A percentile compares a stretch with the other conserved stretches of the same genome.
Conservation (phyloP, 2,797 vertebrate species). For the Acridotheres tristis region DNA sequence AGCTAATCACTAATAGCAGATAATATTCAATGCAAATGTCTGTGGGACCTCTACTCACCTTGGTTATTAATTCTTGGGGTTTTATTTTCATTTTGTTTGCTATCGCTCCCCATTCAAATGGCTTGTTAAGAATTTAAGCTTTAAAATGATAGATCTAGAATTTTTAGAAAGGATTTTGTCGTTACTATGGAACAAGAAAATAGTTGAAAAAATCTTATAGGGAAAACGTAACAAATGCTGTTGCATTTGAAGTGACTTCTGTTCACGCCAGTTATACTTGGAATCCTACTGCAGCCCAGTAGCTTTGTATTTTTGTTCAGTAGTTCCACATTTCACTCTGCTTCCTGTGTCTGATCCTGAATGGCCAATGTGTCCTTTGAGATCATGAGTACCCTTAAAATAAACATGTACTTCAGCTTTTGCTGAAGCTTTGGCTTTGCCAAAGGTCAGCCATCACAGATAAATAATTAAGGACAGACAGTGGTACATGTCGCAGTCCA, state of each 20-base stretch:
- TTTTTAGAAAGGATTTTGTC: background rate
- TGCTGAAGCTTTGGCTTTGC: background rate
- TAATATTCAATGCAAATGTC: background rate
- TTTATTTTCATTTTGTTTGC: background rate
- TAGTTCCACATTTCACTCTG: background rate
- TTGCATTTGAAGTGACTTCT: background rate
- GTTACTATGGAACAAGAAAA: background rate
- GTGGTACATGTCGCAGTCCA: background rate
- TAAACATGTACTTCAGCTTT: background rate
- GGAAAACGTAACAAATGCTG: background rate
- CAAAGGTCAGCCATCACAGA: background rate
- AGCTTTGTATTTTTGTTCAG: background rate
- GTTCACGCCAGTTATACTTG: background rate
- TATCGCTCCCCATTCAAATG: background rate
- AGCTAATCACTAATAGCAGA: background rate
- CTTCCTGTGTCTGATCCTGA: background rate
- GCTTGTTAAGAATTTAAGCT: background rate
- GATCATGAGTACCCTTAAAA: background rate
- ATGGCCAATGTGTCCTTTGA: background rate
- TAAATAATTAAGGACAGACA: background rate
- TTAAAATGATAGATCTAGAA: background rate
- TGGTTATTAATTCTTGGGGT: background rate
- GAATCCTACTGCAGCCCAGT: background rate
- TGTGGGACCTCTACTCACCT: background rate
- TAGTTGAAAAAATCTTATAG: background rate